Conservation (phyloP, 2,888 invertebrate species). For the Apodemia hepburni region DNA sequence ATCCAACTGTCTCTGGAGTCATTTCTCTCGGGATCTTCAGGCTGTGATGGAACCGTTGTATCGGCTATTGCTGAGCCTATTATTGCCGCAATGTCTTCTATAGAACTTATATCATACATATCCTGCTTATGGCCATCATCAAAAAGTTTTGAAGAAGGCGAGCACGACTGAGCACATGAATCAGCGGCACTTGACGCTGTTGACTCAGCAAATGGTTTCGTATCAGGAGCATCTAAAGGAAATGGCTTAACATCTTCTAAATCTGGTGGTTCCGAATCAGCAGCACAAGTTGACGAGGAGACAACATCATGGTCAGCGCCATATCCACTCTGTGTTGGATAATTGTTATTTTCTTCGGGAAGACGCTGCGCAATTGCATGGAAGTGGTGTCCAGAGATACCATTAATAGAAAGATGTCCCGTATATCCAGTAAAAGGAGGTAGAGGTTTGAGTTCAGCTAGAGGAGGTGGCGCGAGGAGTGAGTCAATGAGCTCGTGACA, state of each 20-base stretch:
- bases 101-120: conserved; percentile 86
- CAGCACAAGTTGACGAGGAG: conserved; percentile 86
- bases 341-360: conserved; percentile 87
- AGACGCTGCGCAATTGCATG: conserved; percentile 90
- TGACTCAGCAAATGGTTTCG: conserved; percentile 72
- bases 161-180: conserved; percentile 76
- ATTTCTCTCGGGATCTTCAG: conserved; percentile 85
- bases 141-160: conserved; percentile 71
- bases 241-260: conserved; percentile 82
- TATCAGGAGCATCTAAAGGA: conserved; percentile 74
- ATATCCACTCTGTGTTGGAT: conserved; percentile 81
- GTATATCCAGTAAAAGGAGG: conserved; percentile 94
- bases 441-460: conserved; percentile 90
- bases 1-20: too few species aligned
- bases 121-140: conserved; percentile 78
- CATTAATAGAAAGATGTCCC: conserved; percentile 92
- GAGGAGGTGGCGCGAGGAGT: conserved; percentile 81
- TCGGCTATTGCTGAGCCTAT: conserved; percentile 94
- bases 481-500: conserved; percentile 87
- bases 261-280: conserved; percentile 82
- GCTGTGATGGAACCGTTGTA: conserved; percentile 88
- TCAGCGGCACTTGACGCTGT: conserved; percentile 80
- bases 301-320: conserved; percentile 85
- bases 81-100: conserved; percentile 92
- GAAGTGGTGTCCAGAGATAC: conserved; percentile 93